Evolutionary conservation across 2,797 vertebrate species (phyloP).

Genomic region (Eleutherodactylus coqui): DNA sequence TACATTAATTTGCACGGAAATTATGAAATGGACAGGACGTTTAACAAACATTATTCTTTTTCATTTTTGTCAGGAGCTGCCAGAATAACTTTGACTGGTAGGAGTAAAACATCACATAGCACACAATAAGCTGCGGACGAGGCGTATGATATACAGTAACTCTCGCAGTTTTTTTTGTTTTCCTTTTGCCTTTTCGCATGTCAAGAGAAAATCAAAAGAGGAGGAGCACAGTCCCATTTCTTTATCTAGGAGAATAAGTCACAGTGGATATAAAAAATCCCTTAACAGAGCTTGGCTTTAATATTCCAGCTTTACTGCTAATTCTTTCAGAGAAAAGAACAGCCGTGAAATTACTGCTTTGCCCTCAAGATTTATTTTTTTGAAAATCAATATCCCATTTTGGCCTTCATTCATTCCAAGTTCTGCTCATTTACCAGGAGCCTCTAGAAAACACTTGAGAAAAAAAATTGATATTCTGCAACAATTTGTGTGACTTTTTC

Average conservation of each 20-base stretch:
- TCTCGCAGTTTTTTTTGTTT: background rate
- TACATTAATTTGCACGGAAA: conserved; percentile 40
- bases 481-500: conserved; percentile 38
- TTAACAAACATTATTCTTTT: conserved; percentile 23
- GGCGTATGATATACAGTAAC: conserved; percentile 11
- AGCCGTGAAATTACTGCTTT: conserved; percentile 57
- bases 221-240: conserved; percentile 21
- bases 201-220: conserved; percentile 17
- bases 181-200: background rate
- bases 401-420: conserved; percentile 46
- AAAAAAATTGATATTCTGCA: conserved; percentile 39
- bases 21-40: conserved; percentile 30
- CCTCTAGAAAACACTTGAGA: conserved; percentile 35
- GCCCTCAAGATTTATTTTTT: conserved; percentile 50
- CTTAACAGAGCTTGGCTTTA: conserved; percentile 37
- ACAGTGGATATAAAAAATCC: conserved; percentile 48
- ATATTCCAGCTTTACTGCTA: conserved; percentile 46
- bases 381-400: conserved; percentile 61
- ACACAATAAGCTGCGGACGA: background rate
- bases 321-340: conserved; percentile 51
- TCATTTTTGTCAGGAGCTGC: background rate
- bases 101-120: background rate
- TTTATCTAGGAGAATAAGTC: conserved; percentile 52
- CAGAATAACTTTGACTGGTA: background rate
- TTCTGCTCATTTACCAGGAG: conserved; percentile 36